A percentile compares a stretch with the other conserved stretches of the same genome.
Evolutionary conservation across 2,888 invertebrate genomes (phyloP).

Genomic region (Drosophila peninsularis): DNA sequence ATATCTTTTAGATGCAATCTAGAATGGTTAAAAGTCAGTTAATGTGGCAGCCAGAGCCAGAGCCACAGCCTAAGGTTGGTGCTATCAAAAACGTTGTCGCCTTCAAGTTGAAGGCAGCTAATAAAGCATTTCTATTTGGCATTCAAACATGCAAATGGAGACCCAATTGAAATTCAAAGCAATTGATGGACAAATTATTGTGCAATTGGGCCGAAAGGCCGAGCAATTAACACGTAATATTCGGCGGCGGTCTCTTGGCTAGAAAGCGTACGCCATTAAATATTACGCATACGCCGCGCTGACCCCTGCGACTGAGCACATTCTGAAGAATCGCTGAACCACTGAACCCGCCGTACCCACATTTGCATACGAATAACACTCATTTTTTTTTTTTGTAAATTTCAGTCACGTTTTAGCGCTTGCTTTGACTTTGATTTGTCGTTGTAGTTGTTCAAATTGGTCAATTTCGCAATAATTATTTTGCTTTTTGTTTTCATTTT

Average conservation of each 20-base stretch:
- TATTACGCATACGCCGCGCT: slow-evolving; percentile 56
- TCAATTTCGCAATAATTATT: slow-evolving; percentile 74
- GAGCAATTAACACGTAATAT: slow-evolving; percentile 22
- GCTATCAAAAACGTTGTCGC: slow-evolving; percentile 41
- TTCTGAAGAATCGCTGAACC: slow-evolving; percentile 40
- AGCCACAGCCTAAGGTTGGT: slow-evolving; percentile 13
- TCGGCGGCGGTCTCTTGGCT: not conserved
- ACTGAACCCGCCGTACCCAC: not conserved
- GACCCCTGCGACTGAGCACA: slow-evolving; percentile 54
- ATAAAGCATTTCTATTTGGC: slow-evolving; percentile 58
- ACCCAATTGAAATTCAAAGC: slow-evolving; percentile 71
- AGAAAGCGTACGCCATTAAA: slow-evolving; percentile 35
- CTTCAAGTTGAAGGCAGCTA: slow-evolving; percentile 65
- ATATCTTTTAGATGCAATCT: slow-evolving; percentile 49
- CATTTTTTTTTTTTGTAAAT: slow-evolving; percentile 44
- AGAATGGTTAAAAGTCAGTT: slow-evolving; percentile 49
- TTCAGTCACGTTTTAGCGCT: slow-evolving; percentile 64
- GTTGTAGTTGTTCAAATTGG: slow-evolving; percentile 58
- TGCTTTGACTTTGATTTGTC: slow-evolving; percentile 36
- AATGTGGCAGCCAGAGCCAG: slow-evolving; percentile 15
- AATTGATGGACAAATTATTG: slow-evolving; percentile 49
- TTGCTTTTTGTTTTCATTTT: slow-evolving; percentile 35
- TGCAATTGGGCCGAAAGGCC: slow-evolving; percentile 46
- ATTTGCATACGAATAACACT: slow-evolving; percentile 29
- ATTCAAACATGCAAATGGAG: slow-evolving; percentile 61